Percentiles rank a stretch among this genome's conserved stretches.
phyloP scores from a whole-genome alignment of 2,113 vertebrate genomes.

The Rhegmatorhina hoffmannsi region DNA sequence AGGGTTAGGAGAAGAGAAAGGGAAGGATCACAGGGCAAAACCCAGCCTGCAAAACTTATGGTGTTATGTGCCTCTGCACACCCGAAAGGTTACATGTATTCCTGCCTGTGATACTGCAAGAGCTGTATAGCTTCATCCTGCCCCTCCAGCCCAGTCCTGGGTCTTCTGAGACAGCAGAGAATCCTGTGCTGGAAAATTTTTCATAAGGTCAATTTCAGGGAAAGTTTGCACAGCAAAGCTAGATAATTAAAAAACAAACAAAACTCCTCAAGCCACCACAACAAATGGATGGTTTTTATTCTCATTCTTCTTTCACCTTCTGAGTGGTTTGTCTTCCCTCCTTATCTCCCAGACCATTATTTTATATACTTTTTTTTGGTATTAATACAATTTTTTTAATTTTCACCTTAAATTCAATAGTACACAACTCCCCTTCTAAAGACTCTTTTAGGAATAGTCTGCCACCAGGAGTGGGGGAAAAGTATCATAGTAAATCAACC shows the following conservation, averaged over 20 bases:
- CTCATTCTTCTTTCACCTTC: neutral
- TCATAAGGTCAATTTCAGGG: neutral
- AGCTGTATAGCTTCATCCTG: neutral
- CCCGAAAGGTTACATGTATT: neutral
- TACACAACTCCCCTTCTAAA: neutral
- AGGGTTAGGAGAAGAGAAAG: neutral
- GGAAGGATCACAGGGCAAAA: neutral
- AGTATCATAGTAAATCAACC: neutral
- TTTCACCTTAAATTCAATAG: neutral
- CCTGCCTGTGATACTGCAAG: neutral
- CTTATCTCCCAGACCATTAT: neutral
- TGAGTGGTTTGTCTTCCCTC: neutral
- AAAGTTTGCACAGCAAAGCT: neutral
- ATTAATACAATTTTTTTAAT: neutral
- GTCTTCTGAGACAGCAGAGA: neutral
- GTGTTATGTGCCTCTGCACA: neutral
- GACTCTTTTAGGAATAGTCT: neutral
- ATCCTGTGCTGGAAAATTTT: neutral
- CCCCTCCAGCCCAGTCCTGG: neutral
- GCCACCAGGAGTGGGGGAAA: rapidly evolving
- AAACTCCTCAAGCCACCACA: rapidly evolving
- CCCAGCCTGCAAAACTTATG: neutral
- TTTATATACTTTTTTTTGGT: neutral
- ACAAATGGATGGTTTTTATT: neutral
- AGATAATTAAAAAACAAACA: neutral